A percentile compares a stretch with the other conserved stretches of the same genome.
Conservation (phyloP, 2,113 vertebrate species). For the Python bivittatus region DNA sequence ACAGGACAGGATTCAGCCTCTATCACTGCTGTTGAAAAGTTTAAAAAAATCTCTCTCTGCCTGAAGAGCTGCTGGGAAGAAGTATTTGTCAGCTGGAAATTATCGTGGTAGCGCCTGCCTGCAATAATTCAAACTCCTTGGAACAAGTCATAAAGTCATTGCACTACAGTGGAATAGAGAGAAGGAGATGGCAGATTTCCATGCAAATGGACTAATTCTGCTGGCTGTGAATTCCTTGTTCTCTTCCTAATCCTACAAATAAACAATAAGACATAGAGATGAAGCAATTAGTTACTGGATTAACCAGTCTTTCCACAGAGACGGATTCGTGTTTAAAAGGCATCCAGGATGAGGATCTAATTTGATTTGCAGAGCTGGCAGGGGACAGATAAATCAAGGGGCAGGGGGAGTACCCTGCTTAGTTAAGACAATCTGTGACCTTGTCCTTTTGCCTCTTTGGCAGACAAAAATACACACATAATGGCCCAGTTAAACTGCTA, state of each 20-base stretch:
- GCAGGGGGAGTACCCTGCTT: neutral
- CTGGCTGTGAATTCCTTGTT: constrained; percentile 14
- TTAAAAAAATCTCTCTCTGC: too few species aligned
- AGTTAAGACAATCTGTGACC: neutral
- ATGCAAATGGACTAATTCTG: constrained; percentile 2
- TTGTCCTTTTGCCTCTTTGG: neutral
- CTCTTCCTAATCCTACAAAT: constrained; percentile 15
- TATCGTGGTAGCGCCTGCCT: neutral
- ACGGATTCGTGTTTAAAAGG: constrained; percentile 6
- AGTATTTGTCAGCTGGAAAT: neutral
- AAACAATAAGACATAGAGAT: constrained; percentile 12
- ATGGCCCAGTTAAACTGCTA: neutral
- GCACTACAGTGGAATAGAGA: neutral
- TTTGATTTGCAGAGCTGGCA: neutral
- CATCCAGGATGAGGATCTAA: neutral
- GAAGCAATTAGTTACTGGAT: constrained; percentile 16
- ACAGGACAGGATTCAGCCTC: neutral
- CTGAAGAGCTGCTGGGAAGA: neutral
- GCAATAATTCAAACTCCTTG: constrained; percentile 6
- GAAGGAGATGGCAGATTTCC: constrained; percentile 13
- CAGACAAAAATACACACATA: neutral
- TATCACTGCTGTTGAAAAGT: neutral
- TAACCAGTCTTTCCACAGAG: neutral
- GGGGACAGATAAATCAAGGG: neutral
- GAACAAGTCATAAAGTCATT: neutral